Base-by-base conservation (phyloP, 1,140 invertebrate species). In the Lepidurus packardi region DNA sequence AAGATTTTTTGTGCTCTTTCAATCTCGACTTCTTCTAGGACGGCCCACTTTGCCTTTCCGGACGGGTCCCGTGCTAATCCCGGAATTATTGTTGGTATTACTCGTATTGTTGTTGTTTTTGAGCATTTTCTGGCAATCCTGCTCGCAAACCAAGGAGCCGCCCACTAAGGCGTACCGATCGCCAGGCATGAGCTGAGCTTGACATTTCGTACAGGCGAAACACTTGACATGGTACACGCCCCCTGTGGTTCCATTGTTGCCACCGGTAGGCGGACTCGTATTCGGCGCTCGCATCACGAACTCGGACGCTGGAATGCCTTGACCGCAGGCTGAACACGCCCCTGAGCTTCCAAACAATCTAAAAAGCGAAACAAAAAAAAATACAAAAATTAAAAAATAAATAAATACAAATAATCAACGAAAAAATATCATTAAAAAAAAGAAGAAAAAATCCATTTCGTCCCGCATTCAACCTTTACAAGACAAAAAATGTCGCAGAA, bases 181-280 rank as follows among this genome's bases (percentile, higher is more conserved):
- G 81, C 95, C 95, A 80, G 93, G 90, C 83, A 92, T 90, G 80
- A 97, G 90, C 85, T 91, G 91, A 81, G 90, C 89, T 81, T 92
- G 91, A 85, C 95, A 97, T 84, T 95, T 95, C 84, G 92, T 94
- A 88, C 95, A 97, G 80, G 91, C 90, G 88, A 97, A 97, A 87
- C 94, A 97, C 87, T 94, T 95, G 85, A 95, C 89, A 89, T 97
- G 94, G 89, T 95, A 97, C 82, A 96, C 94, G 86, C 89, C 87
- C 81, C 85, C 86, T 82, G 79, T 81, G 82, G 81, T 81, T 82
- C 78, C 87, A 84, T 80, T 86, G 86, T 75, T 86, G 85, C 9
- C 85, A 84, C 74, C 85, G 85, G n/a, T 80, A 74, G 21, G 79
- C 73, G 53, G 81, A 74, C 74, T 81, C 80, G 53, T 42, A 34